phyloP scores from a whole-genome alignment of 2,797 vertebrate species.

The Malurus leucopterus region DNA sequence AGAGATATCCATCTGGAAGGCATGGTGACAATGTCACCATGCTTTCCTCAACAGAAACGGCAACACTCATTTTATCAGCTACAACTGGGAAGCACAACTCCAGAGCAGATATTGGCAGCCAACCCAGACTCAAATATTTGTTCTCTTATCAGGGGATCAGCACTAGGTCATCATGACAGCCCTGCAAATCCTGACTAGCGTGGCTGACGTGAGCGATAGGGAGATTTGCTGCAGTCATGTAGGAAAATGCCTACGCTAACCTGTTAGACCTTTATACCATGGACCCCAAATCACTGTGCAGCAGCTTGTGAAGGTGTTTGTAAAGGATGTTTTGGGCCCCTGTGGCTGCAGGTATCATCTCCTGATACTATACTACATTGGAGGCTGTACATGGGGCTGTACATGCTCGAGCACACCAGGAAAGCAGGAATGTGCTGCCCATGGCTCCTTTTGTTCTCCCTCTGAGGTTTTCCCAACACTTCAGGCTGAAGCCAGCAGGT shows the following conservation, averaged over 20 bases:
- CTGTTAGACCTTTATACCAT: background rate
- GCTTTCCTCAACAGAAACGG: background rate
- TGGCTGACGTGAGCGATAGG: fast-evolving
- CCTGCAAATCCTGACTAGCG: background rate
- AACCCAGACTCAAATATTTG: slow-evolving; percentile 9
- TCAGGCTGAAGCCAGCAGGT: background rate
- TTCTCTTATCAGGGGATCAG: background rate
- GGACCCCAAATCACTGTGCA: background rate
- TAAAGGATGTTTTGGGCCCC: background rate
- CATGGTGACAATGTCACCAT: background rate
- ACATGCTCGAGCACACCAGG: background rate
- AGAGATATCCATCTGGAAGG: background rate
- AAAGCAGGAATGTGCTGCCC: background rate
- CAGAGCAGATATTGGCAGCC: background rate
- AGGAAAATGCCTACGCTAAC: background rate
- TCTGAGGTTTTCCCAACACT: fast-evolving
- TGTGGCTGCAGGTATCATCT: background rate
- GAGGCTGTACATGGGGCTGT: background rate
- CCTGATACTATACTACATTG: background rate
- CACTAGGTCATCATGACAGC: background rate
- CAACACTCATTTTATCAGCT: background rate
- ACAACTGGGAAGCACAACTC: background rate
- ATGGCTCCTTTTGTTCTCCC: background rate
- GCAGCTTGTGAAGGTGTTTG: background rate
- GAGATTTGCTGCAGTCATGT: fast-evolving